These are phyloP conservation scores for Molossus molossus DNA, from an alignment of 2,797 vertebrate genomes.

Conservation along the genomic window DNA sequence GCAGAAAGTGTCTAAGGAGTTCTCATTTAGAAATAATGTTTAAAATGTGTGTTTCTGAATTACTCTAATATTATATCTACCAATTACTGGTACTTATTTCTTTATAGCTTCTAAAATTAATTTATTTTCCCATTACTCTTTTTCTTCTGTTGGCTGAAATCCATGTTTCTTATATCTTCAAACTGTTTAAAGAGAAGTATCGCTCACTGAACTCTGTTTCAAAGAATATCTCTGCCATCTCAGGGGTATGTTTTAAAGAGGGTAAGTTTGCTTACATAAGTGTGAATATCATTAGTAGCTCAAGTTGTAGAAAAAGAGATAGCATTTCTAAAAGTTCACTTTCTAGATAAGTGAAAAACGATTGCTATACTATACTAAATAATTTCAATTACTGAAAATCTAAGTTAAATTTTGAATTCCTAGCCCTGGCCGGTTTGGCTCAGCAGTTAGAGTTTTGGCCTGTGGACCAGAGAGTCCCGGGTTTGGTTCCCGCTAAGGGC, in stretches of 20 bases:
- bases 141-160: conserved; percentile 70
- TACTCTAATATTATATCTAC: conserved; percentile 66
- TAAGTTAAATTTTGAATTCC: not conserved
- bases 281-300: conserved; percentile 29
- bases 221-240: conserved; percentile 10
- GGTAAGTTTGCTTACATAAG: conserved; percentile 56
- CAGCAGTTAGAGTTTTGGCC: too few species aligned
- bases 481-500: too few species aligned
- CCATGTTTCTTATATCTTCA: conserved; percentile 35
- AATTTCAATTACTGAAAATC: not conserved
- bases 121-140: conserved; percentile 76
- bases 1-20: not conserved
- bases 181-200: not conserved
- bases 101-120: conserved; percentile 78
- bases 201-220: conserved; percentile 14
- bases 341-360: not conserved
- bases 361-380: not conserved
- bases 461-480: too few species aligned
- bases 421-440: too few species aligned
- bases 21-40: conserved; percentile 71
- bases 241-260: conserved; percentile 37
- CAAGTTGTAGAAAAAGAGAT: not conserved
- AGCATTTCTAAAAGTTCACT: not conserved
- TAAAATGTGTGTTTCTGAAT: conserved; percentile 77
- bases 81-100: conserved; percentile 73